Evolutionary conservation across 1,140 invertebrate species (phyloP), one percentile per base, ranked within the genome.

Genomic region (Diabrotica virgifera): DNA sequence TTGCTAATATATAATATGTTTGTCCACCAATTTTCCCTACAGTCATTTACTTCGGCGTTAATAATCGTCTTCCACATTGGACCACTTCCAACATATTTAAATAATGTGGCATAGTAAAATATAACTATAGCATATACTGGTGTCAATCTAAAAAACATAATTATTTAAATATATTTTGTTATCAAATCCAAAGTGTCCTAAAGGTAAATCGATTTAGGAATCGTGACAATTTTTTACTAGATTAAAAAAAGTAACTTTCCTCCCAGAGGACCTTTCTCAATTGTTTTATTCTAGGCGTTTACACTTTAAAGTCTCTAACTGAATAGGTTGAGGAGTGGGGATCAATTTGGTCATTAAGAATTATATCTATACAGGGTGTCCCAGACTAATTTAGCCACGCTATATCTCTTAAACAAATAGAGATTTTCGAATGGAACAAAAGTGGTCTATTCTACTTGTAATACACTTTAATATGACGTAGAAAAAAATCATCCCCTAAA

Each of bases 1-100:
- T 87, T 87, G 70, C 83, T 85, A 12, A 87, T 76, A 68, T 86
- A 85, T 0, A 87, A 74, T 0, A 87, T 61, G 73, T 86, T 85
- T 0, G 76, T 78, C 86, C 76, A 79, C 77, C 77, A 79, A 55
- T 79, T 76, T 50, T 73, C 57, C 53, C 73, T 67, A 56, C 77
- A 79, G 60, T 78, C 76, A 13, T 65, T 13, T 0, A 70, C 66
- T 59, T 76, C 74, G 24, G 67, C 55, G 9, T 58, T 59, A n/a
- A 74, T 59, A 9, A 77, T 71, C n/a, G 65, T 58, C 61, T 76
- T 74, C 74, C 75, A 77, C 65, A 77, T 70, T 11, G 75, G 72
- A 54, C 75, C 75, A 35, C 55, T 59, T 55, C 73, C 75, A 40
- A 63, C 64, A 56, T 71, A 70, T 36, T 76, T 69, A n/a, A 74